Conservation (phyloP, 2,888 invertebrate genomes). For the Morpho achilles region DNA sequence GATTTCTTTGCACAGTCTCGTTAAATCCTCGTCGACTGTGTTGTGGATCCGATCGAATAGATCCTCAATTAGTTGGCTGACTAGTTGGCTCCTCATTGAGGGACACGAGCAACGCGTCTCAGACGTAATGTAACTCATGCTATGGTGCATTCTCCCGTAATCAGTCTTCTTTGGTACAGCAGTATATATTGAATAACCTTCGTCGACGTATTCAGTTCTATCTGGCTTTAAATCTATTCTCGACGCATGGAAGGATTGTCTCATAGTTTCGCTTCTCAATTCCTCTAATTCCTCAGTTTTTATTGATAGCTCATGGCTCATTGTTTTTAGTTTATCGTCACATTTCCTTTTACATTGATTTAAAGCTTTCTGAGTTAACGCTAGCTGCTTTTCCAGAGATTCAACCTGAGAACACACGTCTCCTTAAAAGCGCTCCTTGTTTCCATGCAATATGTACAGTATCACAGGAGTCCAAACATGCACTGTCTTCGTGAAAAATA, state of each 20-base stretch:
- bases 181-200: slow-evolving; percentile 70
- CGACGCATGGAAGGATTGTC: slow-evolving; percentile 65
- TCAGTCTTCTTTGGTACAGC: slow-evolving; percentile 72
- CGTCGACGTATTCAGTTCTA: slow-evolving; percentile 68
- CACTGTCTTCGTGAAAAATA: slow-evolving; percentile 49
- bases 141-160: slow-evolving; percentile 70
- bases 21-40: slow-evolving; percentile 61
- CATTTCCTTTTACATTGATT: slow-evolving; percentile 74
- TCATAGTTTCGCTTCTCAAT: slow-evolving; percentile 64
- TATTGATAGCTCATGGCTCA: slow-evolving; percentile 79
- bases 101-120: slow-evolving; percentile 69
- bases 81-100: slow-evolving; percentile 66
- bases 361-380: slow-evolving; percentile 75
- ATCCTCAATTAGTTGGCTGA: slow-evolving; percentile 70
- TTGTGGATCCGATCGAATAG: slow-evolving; percentile 69
- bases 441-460: slow-evolving; percentile 64
- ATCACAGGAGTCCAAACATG: slow-evolving; percentile 44
- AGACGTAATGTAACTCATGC: slow-evolving; percentile 68
- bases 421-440: slow-evolving; percentile 54
- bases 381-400: slow-evolving; percentile 79
- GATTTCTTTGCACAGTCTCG: slow-evolving; percentile 62
- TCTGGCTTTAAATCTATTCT: slow-evolving; percentile 68
- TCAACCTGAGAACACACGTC: slow-evolving; percentile 76
- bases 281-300: slow-evolving; percentile 75
- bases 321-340: slow-evolving; percentile 76